A percentile compares a stretch with the other conserved stretches of the same genome.
Evolutionary conservation across 2,888 invertebrate species (phyloP).

Genomic region (Tipula confusa): DNA sequence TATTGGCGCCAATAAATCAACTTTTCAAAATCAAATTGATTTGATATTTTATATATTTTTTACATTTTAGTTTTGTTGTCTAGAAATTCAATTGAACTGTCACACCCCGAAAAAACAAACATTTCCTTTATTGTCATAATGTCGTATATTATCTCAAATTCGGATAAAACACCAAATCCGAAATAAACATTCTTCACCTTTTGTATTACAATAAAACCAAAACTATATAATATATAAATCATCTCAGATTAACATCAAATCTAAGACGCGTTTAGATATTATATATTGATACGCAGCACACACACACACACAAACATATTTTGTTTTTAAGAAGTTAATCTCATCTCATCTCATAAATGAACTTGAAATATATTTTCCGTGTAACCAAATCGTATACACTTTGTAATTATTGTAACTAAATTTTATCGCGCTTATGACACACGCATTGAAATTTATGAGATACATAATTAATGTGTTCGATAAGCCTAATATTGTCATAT

Average conservation of each 20-base stretch:
- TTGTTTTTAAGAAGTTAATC: background rate
- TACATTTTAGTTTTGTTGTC: too few species aligned
- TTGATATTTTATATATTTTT: background rate
- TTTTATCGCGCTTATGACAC: background rate
- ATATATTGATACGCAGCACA: too few species aligned
- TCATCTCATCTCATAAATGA: background rate
- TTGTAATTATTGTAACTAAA: background rate
- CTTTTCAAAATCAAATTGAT: background rate
- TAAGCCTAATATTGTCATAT: background rate
- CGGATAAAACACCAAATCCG: background rate
- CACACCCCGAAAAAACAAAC: background rate
- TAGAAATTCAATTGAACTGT: background rate
- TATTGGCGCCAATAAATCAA: constrained; percentile 3
- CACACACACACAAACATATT: background rate
- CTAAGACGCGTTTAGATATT: background rate
- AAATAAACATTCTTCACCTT: background rate
- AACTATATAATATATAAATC: constrained; percentile 5
- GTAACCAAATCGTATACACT: background rate
- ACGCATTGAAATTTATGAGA: background rate
- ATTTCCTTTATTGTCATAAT: constrained; percentile 12
- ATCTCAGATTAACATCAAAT: constrained; percentile 25
- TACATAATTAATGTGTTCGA: background rate
- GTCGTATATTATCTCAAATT: background rate
- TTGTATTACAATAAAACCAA: background rate
- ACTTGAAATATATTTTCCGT: background rate